A percentile compares a stretch with the other conserved stretches of the same genome.
Evolutionary conservation across 2,888 invertebrate species (phyloP).

Genomic region (Hydraecia micacea): DNA sequence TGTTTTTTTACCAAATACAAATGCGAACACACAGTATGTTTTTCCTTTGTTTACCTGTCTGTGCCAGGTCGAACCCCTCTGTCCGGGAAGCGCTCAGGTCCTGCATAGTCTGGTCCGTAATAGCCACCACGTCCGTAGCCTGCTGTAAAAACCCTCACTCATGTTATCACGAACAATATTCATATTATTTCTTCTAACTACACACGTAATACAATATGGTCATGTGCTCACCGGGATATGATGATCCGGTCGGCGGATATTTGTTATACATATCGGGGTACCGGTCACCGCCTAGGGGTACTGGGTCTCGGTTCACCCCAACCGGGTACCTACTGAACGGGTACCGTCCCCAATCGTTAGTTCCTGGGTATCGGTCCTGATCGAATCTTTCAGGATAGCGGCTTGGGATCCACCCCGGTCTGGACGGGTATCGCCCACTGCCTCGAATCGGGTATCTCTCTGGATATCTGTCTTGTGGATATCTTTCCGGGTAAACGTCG

Average conservation of each 20-base stretch:
- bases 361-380: slow-evolving; percentile 83
- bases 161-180: slow-evolving; percentile 50
- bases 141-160: slow-evolving; percentile 66
- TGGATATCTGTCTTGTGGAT: slow-evolving; percentile 83
- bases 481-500: slow-evolving; percentile 79
- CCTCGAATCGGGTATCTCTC: slow-evolving; percentile 80
- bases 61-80: slow-evolving; percentile 87
- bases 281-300: slow-evolving; percentile 88
- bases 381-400: slow-evolving; percentile 89
- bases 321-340: slow-evolving; percentile 86
- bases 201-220: slow-evolving; percentile 42
- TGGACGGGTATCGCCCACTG: slow-evolving; percentile 79
- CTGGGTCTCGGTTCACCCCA: slow-evolving; percentile 87
- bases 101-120: slow-evolving; percentile 82
- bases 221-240: slow-evolving; percentile 87
- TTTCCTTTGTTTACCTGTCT: slow-evolving; percentile 77
- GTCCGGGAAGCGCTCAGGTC: slow-evolving; percentile 85
- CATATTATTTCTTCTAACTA: slow-evolving; percentile 22
- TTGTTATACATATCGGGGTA: slow-evolving; percentile 89
- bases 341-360: slow-evolving; percentile 85
- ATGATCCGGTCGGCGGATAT: slow-evolving; percentile 90
- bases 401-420: slow-evolving; percentile 77
- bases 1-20: neutral
- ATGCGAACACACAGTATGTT: neutral
- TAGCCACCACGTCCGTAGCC: slow-evolving; percentile 86